Evolutionary conservation across 1,140 invertebrate species (phyloP), one percentile per base, ranked within the genome.

Genomic region (Calosoma granatense): DNA sequence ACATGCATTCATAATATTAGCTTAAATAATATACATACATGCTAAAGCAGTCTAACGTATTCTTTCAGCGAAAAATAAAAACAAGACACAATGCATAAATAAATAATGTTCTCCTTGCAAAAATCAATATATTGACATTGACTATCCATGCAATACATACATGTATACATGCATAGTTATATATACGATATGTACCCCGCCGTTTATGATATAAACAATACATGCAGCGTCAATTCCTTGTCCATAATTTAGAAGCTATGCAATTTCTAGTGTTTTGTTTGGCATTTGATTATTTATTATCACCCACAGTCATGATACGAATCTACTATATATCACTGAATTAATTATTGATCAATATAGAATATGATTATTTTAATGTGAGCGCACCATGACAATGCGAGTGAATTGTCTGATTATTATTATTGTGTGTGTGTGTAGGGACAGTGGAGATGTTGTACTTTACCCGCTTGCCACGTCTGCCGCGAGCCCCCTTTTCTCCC

Each of bases 401-500:
- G 6, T n/a, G 26, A 36, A n/a, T n/a, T n/a, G n/a, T n/a, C 26
- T 36, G 26, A n/a, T 4, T 47, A 9, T 47, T 47, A 12, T 47
- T 47, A 17, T 9, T 9, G 15, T 4, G 41, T 6, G 4, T 47
- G 41, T 4, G 17, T 4, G 41, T 11, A 9, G 6, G 15, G 41
- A 47, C 26, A 30, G 26, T 20, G 23, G 15, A 21, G 12, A 9
- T 21, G 20, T 51, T 51, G 26, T 67, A 70, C 67, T 62, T 87
- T 88, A 90, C 90, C 87, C 85, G 79, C 77, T 88, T 89, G 74
- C 88, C 89, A 73, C 84, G 83, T 65, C 89, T 88, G 70, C 90
- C 90, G 67, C 87, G 78, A 60, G 82, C 74, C 65, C 89, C 90
- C 71, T 83, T 86, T 64, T 87, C 86, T 58, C 87, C 87, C 64